Conservation (phyloP, 1,140 invertebrate species). For the Teleogryllus occipitalis region DNA sequence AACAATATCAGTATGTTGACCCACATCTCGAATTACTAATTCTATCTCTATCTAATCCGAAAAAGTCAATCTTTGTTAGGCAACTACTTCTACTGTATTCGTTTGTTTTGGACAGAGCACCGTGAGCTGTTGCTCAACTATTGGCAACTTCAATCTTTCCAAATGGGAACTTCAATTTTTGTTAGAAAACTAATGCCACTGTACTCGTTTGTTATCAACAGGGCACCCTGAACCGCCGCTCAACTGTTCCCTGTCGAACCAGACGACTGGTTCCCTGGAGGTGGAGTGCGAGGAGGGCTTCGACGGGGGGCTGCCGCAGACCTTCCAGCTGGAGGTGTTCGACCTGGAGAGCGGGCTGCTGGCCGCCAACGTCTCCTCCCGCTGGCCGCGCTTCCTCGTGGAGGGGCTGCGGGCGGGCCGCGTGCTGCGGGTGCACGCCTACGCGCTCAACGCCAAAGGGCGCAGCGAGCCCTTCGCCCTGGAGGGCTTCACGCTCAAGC, state of each 20-base stretch:
- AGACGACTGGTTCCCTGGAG: slow-evolving; percentile 41
- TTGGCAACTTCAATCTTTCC: no score
- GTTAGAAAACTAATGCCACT: no score
- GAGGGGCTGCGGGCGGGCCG: slow-evolving; percentile 58
- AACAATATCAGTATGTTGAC: no score
- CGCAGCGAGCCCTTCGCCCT: slow-evolving; percentile 56
- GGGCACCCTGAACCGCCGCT: slow-evolving; percentile 42
- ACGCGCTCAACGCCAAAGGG: slow-evolving; percentile 78
- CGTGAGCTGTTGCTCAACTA: slow-evolving; percentile 45
- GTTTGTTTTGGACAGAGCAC: slow-evolving; percentile 29
- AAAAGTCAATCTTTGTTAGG: no score
- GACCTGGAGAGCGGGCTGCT: slow-evolving; percentile 55
- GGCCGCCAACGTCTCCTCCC: slow-evolving; percentile 59
- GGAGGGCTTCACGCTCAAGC: slow-evolving; percentile 60
- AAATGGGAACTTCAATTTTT: no score
- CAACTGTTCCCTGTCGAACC: slow-evolving; percentile 39
- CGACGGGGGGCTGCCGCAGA: slow-evolving; percentile 42
- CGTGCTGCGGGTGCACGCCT: slow-evolving; percentile 59
- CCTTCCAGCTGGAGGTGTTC: slow-evolving; percentile 39
- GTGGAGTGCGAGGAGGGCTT: slow-evolving; percentile 42
- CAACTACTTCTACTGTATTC: no score
- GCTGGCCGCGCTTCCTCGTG: slow-evolving; percentile 55
- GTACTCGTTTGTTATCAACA: neutral
- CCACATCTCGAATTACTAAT: no score
- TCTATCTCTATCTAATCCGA: no score